Evolutionary conservation across 30 jellyfish, hydroid and myxozoan species (phyloP), one percentile per base, ranked within the genome.

Genomic region (Aurelia coerulea): DNA sequence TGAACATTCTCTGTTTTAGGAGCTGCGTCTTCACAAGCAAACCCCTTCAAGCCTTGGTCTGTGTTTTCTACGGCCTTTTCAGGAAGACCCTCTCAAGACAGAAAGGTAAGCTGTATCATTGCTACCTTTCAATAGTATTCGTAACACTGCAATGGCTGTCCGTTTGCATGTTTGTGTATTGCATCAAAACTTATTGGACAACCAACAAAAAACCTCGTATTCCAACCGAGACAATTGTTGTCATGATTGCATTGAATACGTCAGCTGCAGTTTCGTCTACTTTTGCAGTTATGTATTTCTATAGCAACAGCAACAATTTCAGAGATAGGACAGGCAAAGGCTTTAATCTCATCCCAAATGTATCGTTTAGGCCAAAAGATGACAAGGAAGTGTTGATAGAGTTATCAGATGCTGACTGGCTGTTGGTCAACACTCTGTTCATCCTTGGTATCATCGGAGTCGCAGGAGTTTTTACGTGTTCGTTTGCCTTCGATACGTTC

Each of bases 181-280:
- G 79, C 77, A 78, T 78, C 71, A 78, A 78, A 78, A 64, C 89
- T 8, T 78, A 78, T 42, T 78, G 89, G 89, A 78, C 89, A 7
- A 23, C 69, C 14, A 39, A 49, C 32, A 14, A 16, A 3, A 73
- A 62, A 14, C 89, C 89, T 62, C 89, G 53, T 50, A 78, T 78
- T 35, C 79, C 89, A 23, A 63, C 12, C 37, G 89, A 64, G 56
- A 78, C 89, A 17, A 78, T 78, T 68, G 79, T 78, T 37, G 70
- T 78, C 50, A 78, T 78, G 79, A 37, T 78, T 16, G 89, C 79
- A 12, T 63, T 78, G 68, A 64, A 62, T 65, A 62, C 89, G 10
- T 78, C 89, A 18, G 77, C 79, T 10, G 89, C 89, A 6, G 89
- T 31, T 17, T 78, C 89, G 12, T 78, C 65, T 2, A 78, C 89